Base-by-base conservation (phyloP, 2,888 invertebrate genomes). In the Macaria liturata region DNA sequence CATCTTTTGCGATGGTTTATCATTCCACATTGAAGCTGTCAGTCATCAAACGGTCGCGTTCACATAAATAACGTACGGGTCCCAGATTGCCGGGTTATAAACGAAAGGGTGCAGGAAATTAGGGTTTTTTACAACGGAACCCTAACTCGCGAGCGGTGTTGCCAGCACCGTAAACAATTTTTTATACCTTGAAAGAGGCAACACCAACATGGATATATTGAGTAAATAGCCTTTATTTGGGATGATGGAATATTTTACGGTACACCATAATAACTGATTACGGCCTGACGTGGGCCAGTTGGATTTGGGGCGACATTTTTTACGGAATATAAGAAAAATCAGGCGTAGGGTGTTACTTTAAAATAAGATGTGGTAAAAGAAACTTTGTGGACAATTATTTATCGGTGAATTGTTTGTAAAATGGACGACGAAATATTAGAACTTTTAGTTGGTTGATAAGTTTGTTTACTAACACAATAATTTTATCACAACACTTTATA, bases 61-160 rank as follows among this genome's bases (percentile, higher is more conserved):
- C 77, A 20, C 20, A 89, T 90, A 90, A 91, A 91, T 88, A 90
- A 90, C 85, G 84, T 82, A 83, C 83, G 80, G 84, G 75, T 81
- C 81, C 84, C 83, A 91, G 91, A 90, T 90, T 91, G 90, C 86
- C 80, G 80, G 83, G 86, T 81, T 84, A 90, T 88, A 91, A 90
- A 91, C 88, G 91, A 90, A 91, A 90, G 91, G 91, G 91, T 88
- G 83, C 85, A 86, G 88, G 90, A 90, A 90, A 91, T 91, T 91
- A 90, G 88, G 91, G 89, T 88, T 90, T 90, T 89, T 90, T 90
- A 89, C 81, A 81, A 80, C 87, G 84, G 79, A 80, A 81, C 81
- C 82, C 75, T 77, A 76, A 75, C 72, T 76, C 74, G 75, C 69
- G 71, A 75, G 75, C 80, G 80, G 50, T 82, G 81, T 81, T 81